Conservation (phyloP, 2,888 invertebrate species). For the Schrankia costaestrigalis region DNA sequence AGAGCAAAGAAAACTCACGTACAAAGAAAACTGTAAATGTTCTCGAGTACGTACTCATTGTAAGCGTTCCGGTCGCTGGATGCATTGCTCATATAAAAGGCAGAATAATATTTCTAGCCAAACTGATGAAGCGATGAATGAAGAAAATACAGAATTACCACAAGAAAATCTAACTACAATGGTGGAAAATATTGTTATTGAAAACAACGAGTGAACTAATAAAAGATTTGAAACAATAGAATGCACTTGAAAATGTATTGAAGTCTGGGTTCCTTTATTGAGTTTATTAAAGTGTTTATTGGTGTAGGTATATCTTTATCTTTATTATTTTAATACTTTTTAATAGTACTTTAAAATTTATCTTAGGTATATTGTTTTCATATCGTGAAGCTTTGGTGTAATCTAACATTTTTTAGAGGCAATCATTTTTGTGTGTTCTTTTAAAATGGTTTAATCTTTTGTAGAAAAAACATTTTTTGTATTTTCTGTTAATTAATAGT, state of each 20-base stretch:
- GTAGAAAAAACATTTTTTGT: too few species aligned
- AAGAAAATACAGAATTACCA: constrained; percentile 12
- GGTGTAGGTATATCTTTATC: constrained; percentile 17
- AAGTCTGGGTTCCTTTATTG: constrained; percentile 6
- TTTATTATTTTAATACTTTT: background rate
- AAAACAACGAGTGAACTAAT: constrained; percentile 14
- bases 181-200: constrained; percentile 34
- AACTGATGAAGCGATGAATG: constrained; percentile 13
- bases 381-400: too few species aligned
- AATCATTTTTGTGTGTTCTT: too few species aligned
- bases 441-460: too few species aligned
- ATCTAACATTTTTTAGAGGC: too few species aligned
- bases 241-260: constrained; percentile 4
- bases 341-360: background rate
- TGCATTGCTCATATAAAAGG: constrained; percentile 5
- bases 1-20: constrained; percentile 2
- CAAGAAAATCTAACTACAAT: constrained; percentile 28
- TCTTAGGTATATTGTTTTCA: constrained; percentile 31
- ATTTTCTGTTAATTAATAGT: too few species aligned
- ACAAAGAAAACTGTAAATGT: constrained; percentile 13
- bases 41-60: constrained; percentile 11
- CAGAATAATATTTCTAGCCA: constrained; percentile 17
- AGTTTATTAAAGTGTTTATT: constrained; percentile 6
- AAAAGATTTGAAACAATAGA: constrained; percentile 11
- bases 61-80: constrained; percentile 13